A percentile compares a stretch with the other conserved stretches of the same genome.
phyloP scores from a whole-genome alignment of 2,888 invertebrate genomes.

The Syritta pipiens region DNA sequence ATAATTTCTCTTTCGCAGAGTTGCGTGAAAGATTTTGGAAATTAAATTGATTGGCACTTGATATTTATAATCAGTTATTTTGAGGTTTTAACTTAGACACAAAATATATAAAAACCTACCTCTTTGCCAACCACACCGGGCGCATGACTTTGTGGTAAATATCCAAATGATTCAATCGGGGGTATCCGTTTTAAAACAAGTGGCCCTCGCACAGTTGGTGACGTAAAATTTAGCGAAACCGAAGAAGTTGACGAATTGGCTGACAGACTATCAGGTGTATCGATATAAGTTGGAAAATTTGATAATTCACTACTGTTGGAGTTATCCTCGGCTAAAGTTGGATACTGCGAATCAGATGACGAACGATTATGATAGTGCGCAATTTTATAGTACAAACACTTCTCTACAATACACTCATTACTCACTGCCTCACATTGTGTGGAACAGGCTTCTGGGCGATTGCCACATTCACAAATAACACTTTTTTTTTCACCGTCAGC shows the following conservation, averaged over 20 bases:
- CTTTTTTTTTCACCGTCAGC: constrained; percentile 35
- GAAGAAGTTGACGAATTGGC: constrained; percentile 69
- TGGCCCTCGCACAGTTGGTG: constrained; percentile 53
- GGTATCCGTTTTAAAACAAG: constrained; percentile 72
- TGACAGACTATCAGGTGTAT: constrained; percentile 69
- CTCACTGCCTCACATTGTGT: neutral
- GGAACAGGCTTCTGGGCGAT: neutral
- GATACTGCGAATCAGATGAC: constrained; percentile 3
- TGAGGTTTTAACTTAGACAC: too few species aligned
- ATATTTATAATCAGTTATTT: too few species aligned
- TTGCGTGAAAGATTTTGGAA: too few species aligned
- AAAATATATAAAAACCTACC: constrained; percentile 68
- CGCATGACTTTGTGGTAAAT: constrained; percentile 71
- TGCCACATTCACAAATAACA: constrained; percentile 19
- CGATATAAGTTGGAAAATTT: constrained; percentile 40
- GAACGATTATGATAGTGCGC: constrained; percentile 12
- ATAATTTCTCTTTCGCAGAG: too few species aligned
- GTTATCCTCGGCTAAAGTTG: constrained; percentile 13
- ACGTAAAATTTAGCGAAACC: constrained; percentile 68
- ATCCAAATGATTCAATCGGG: constrained; percentile 75
- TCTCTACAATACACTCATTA: constrained; percentile 24
- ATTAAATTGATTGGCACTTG: too few species aligned
- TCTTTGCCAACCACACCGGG: constrained; percentile 72
- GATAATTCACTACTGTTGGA: constrained; percentile 18
- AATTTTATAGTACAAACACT: constrained; percentile 21